Base-by-base conservation (phyloP, 2,888 invertebrate species). In the Luffia ferchaultella region DNA sequence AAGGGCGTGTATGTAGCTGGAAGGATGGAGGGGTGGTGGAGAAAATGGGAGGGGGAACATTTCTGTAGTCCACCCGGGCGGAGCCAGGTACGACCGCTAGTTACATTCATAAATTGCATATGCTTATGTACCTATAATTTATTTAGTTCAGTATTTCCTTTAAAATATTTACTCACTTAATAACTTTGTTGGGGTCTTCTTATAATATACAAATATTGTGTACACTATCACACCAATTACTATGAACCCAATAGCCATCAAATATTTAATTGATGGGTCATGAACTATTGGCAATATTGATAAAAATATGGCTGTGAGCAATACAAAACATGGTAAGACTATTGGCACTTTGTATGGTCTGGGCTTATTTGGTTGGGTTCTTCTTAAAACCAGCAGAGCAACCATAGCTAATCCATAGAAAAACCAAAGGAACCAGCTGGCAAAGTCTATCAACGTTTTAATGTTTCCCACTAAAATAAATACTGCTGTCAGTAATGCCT, bases 381-480 rank as follows among this genome's bases (percentile, higher is more conserved):
- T 88, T 46, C 95, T 73, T 62, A 95, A 76, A 1, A 93, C 86
- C 40, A 95, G 69, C 16, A 95, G 76, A 0, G 93, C 89, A 1
- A 92, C 85, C 90, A 95, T 93, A 0, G 93, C 93, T 0, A 89
- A 71, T 0, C 93, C 95, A 68, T 95, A 95, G 75, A 93, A 93
- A 54, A 93, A 87, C 95, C 95, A 95, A 18, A 93, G 90, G 55
- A 94, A 87, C 82, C 95, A 95, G 68, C 93, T 93, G 44, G 93
- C 93, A 67, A 95, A 93, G 61, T 93, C 92, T 57, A 95, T 95
- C 15, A 95, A 80, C 1, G 88, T 87, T 47, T 86, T 84, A 52
- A 95, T 93, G 69, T 93, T 88, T 50, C 93, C 93, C 19, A 89
- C 85, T 45, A 90, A 62, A 48, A 94, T 89, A 69, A 92, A 92